Evolutionary conservation across 2,888 invertebrate genomes (phyloP).

Genomic region (Aethes cnicana): DNA sequence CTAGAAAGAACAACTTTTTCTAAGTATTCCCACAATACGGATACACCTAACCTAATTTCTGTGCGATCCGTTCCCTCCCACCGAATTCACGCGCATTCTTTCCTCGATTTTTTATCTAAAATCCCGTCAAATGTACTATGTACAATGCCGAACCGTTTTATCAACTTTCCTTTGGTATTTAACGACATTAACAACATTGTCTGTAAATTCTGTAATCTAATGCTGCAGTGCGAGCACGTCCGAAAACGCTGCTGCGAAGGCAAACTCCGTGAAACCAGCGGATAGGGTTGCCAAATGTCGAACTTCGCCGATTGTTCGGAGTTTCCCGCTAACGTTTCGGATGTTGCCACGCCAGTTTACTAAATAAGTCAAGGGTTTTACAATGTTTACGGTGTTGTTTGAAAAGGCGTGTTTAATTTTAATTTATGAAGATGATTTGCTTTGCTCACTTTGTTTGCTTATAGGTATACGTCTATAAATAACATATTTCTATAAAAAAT

Average conservation of each 20-base stretch:
- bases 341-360: neutral
- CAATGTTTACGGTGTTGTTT: neutral
- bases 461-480: no score
- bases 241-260: constrained; percentile 53
- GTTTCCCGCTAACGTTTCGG: constrained; percentile 1
- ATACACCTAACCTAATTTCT: no score
- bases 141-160: no score
- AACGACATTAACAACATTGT: constrained; percentile 44
- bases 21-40: no score
- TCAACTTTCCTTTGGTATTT: constrained; percentile 34
- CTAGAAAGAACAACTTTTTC: no score
- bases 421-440: no score
- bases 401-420: neutral
- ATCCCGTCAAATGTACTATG: no score
- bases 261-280: constrained; percentile 33
- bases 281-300: constrained; percentile 23
- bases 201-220: constrained; percentile 55
- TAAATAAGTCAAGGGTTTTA: neutral
- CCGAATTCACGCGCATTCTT: no score
- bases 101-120: no score
- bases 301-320: constrained; percentile 22
- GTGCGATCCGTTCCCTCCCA: no score
- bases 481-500: no score
- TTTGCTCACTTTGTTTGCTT: no score
- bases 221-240: constrained; percentile 67